Evolutionary conservation across 2,888 invertebrate genomes (phyloP), one percentile per base, ranked within the genome.

Genomic region (Ptycholaimellus sp.): DNA sequence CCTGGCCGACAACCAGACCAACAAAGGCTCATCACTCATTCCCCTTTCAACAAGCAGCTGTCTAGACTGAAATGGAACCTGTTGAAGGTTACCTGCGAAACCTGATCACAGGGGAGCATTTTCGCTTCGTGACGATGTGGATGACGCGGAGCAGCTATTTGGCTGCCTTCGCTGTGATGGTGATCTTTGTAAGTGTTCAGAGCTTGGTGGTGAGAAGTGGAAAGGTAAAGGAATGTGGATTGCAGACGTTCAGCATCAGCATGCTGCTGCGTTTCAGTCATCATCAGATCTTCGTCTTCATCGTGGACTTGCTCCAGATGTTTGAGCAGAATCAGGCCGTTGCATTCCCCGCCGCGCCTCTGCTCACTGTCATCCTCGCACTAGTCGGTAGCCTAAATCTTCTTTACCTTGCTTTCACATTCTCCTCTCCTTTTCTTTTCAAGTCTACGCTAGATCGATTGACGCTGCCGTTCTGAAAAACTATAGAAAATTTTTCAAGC

Each of bases 221-320:
- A n/a, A n/a, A n/a, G n/a, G 3, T 33, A 36, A 14, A 36, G 13
- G n/a, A 6, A 11, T 35, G n/a, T n/a, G n/a, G n/a, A n/a, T 36
- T 77, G 41, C 73, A 96, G 93, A 96, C 93, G 21, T 77, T 93
- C 46, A 83, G 87, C 32, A 85, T 90, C 52, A 93, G 93, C 30
- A 90, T 93, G 78, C 66, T 96, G 50, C 68, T 96, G 50, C 73
- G 93, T 35, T 96, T 93, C 64, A 93, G 93, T 11, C 96, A 99
- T 65, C 93, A 96, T 61, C 96, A 96, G 67, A 93, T 99, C 57
- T 93, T 99, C 65, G 74, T 93, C 43, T 93, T 96, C 59, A 93
- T 96, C 52, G 87, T 93, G 59, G 93, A 96, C 63, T 69, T 96
- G 38, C 71, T 96, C 47, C 90, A 93, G 65, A 87, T 90, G 82